Percentiles rank a stretch among this genome's conserved stretches.
phyloP scores from a whole-genome alignment of 2,888 invertebrate genomes.

The Tinea semifulvella region DNA sequence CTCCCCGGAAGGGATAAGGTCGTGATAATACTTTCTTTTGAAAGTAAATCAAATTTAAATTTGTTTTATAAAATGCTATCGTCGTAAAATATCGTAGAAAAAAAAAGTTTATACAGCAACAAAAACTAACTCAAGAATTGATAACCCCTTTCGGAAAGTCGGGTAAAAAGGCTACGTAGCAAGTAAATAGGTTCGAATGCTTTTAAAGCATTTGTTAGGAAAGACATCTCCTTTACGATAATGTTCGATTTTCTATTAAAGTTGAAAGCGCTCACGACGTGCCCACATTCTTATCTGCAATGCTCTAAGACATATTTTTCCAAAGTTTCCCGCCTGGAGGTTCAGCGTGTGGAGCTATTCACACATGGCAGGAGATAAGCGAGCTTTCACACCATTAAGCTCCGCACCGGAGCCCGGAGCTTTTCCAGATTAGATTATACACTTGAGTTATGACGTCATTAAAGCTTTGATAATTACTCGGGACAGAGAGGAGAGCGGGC shows the following conservation, averaged over 20 bases:
- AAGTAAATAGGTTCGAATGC: constrained; percentile 22
- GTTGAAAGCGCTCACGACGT: constrained; percentile 64
- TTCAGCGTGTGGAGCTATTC: constrained; percentile 66
- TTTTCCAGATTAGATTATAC: constrained; percentile 70
- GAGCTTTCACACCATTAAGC: constrained; percentile 68
- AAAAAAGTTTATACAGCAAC: no score
- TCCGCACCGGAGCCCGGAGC: constrained; percentile 64
- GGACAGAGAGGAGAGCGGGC: constrained; percentile 52
- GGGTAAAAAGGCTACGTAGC: constrained; percentile 2
- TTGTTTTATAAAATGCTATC: no score
- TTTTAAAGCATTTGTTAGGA: constrained; percentile 61
- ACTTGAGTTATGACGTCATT: constrained; percentile 69
- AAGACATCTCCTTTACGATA: constrained; percentile 65
- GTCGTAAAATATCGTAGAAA: no score
- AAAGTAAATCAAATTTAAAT: no score
- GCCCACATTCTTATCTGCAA: constrained; percentile 66
- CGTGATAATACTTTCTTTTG: no score
- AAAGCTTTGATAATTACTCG: constrained; percentile 70
- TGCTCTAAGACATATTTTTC: constrained; percentile 66
- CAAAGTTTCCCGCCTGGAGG: constrained; percentile 65
- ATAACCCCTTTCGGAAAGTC: no score
- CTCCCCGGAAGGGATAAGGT: no score
- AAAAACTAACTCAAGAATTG: no score
- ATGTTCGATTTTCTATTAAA: constrained; percentile 69
- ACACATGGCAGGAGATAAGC: constrained; percentile 68